These are phyloP conservation scores for Todus mexicanus DNA, from an alignment of 2,797 vertebrate genomes.

Conservation along the genomic window DNA sequence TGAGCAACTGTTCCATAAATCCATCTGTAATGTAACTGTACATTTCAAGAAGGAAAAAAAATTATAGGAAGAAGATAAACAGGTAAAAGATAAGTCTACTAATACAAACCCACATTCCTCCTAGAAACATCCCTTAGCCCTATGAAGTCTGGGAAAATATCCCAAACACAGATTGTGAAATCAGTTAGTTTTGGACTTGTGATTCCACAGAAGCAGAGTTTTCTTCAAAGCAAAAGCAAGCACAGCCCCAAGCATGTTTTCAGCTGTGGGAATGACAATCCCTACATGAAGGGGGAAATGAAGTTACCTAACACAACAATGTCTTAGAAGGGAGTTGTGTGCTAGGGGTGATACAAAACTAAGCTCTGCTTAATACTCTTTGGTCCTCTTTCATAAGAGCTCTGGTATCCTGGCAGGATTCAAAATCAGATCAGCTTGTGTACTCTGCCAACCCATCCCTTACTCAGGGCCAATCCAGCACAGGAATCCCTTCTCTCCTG, in stretches of 20 bases:
- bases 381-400: neutral
- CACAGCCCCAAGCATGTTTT: neutral
- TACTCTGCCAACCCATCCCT: neutral
- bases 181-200: neutral
- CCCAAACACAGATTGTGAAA: neutral
- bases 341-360: neutral
- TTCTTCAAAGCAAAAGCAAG: neutral
- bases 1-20: neutral
- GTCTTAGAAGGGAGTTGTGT: neutral
- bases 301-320: neutral
- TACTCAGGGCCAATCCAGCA: neutral
- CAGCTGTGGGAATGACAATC: neutral
- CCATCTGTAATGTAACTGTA: neutral
- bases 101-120: neutral
- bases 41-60: neutral
- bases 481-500: neutral
- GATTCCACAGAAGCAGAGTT: neutral
- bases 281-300: neutral
- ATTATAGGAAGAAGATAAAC: neutral
- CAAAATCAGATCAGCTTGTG: neutral
- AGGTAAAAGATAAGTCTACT: neutral
- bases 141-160: neutral
- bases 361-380: neutral
- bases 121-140: neutral
- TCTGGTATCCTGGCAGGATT: neutral